phyloP scores from a whole-genome alignment of 2,113 vertebrate species.

The Prolemur simus region DNA sequence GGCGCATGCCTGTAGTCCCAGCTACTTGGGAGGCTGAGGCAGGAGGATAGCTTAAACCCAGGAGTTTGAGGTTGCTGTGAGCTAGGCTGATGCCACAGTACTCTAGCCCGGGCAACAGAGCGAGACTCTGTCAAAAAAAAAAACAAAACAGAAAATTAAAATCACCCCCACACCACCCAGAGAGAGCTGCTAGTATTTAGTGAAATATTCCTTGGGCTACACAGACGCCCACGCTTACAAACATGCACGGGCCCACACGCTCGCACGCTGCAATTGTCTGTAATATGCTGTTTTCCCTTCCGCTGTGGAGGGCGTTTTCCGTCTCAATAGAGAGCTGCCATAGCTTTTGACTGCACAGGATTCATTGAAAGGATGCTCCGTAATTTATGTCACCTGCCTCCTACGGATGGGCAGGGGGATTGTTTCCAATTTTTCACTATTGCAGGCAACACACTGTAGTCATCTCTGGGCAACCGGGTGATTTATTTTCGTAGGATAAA shows the following conservation, averaged over 20 bases:
- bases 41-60: no score
- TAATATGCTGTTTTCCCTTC: rapidly evolving
- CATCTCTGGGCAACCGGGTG: neutral
- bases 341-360: neutral
- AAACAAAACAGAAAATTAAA: neutral
- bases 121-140: no score
- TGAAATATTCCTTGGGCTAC: neutral
- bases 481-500: neutral
- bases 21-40: no score
- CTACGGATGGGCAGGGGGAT: rapidly evolving
- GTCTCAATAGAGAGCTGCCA: rapidly evolving
- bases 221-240: neutral
- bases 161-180: neutral
- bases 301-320: rapidly evolving
- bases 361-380: rapidly evolving
- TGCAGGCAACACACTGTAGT: rapidly evolving
- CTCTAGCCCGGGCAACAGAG: no score
- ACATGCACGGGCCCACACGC: neutral
- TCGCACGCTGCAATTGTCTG: rapidly evolving
- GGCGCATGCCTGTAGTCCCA: no score
- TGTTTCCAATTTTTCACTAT: neutral
- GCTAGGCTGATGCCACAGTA: no score
- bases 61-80: no score
- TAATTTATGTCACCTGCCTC: neutral
- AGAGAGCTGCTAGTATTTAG: neutral